Base-by-base conservation (phyloP, 2,113 vertebrate species). In the Oryzias javanicus region DNA sequence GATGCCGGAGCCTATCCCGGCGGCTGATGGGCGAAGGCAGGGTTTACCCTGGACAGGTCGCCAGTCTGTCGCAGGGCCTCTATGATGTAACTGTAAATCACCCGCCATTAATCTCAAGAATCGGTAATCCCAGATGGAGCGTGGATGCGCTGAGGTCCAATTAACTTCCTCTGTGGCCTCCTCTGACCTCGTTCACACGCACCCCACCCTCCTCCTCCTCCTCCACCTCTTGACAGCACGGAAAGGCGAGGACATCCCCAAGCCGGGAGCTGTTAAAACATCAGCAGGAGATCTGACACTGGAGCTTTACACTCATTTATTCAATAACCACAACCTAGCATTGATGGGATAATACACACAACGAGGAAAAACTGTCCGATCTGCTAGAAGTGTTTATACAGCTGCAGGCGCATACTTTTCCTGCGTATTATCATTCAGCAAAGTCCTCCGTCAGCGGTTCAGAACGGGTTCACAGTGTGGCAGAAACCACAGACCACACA, bases 91-190 rank as follows among this genome's bases (percentile, higher is more conserved):
- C 8, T 35, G 62, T 53, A 71, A 67, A 83, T 81, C 68, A 40
- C 49, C 54, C 67, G 44, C 70, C 48, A 74, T 89, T 80, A 76
- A 83, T 82, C 67, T 73, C 64, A 22, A 19, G 29, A 56, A 70
- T n/a, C 61, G 70, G 64, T 55, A 65, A 73, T 70, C 67, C 64
- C 64, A 60, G 55, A 49, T 4, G 4, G 52, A 69, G 76, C 77
- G 78, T 60, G 74, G 76, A 83, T 78, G 74, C 70, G 50, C 24
- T 13, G 42, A 74, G 78, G 77, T 82, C 79, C 78, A 82, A 85
- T 90, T 85, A 86, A 79, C 57, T 80, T 70, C 56, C 69, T 71
- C 50, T 55, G 59, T 55, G 42, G 69, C 22, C 67, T 69, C 47
- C 3, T 60, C 76, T 68, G 53, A 52, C 72, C 80, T 64, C 41